phyloP scores from a whole-genome alignment of 2,797 vertebrate genomes.

The Anas flavirostris region DNA sequence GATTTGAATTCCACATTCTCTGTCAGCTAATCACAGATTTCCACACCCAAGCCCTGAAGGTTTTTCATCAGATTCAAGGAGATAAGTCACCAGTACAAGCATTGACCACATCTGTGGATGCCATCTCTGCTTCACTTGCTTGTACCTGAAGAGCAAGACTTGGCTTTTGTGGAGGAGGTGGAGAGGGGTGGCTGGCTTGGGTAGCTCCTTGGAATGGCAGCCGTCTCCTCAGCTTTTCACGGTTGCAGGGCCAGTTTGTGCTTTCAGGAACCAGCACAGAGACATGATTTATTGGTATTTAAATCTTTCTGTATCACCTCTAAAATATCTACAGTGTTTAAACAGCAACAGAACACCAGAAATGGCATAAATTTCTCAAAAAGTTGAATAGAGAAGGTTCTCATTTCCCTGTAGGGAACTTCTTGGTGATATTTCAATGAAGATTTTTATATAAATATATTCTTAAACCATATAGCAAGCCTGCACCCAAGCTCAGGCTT shows the following conservation, averaged over 20 bases:
- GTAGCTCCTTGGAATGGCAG: neutral
- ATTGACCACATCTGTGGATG: neutral
- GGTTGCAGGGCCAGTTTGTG: neutral
- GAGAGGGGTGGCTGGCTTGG: neutral
- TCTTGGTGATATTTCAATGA: neutral
- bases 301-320: neutral
- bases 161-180: accelerated
- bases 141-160: neutral
- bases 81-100: neutral
- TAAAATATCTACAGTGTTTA: neutral
- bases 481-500: neutral
- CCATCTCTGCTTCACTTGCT: neutral
- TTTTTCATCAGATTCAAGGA: neutral
- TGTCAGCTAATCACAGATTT: neutral
- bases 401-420: neutral
- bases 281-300: neutral
- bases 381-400: neutral
- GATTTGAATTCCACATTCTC: neutral
- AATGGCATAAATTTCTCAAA: neutral
- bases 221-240: neutral
- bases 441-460: neutral
- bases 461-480: neutral
- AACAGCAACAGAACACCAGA: neutral
- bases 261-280: neutral
- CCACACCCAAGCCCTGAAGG: neutral